A percentile compares a stretch with the other conserved stretches of the same genome.
Conservation (phyloP, 2,113 vertebrate genomes). For the Montifringilla adamsi region DNA sequence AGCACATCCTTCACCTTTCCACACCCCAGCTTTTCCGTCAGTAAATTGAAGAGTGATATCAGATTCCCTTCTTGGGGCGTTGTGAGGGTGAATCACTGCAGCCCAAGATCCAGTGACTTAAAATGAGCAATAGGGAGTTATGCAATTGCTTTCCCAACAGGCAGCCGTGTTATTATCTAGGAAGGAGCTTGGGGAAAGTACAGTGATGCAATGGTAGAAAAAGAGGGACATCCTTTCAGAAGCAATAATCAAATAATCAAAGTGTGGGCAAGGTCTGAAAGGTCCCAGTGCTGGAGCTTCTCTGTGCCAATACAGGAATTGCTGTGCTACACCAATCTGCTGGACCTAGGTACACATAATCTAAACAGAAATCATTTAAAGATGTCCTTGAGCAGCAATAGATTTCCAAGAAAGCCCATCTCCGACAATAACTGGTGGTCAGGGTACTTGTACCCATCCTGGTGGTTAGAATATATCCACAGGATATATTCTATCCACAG, state of each 20-base stretch:
- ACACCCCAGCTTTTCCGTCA: background rate
- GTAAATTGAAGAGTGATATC: background rate
- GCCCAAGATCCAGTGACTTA: background rate
- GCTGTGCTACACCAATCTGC: background rate
- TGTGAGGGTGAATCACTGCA: conserved; percentile 36
- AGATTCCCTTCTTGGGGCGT: background rate
- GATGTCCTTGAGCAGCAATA: rapidly evolving
- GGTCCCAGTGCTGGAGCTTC: background rate
- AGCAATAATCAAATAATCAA: background rate
- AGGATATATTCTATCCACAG: too few relatives aligned
- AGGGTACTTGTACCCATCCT: background rate
- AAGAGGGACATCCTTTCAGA: background rate
- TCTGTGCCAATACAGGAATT: background rate
- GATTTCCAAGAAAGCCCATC: background rate
- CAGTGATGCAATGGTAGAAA: background rate
- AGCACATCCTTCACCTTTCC: conserved; percentile 28
- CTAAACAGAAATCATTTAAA: background rate
- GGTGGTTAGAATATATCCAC: background rate
- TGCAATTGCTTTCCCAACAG: conserved; percentile 22
- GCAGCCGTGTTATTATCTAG: background rate
- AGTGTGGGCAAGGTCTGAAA: background rate
- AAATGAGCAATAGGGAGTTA: conserved; percentile 11
- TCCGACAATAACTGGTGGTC: background rate
- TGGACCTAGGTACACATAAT: background rate
- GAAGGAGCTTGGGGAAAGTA: background rate